Percentiles rank a stretch among this genome's conserved stretches.
Evolutionary conservation across 2,888 invertebrate species (phyloP).

Genomic region (Seira musarum): DNA sequence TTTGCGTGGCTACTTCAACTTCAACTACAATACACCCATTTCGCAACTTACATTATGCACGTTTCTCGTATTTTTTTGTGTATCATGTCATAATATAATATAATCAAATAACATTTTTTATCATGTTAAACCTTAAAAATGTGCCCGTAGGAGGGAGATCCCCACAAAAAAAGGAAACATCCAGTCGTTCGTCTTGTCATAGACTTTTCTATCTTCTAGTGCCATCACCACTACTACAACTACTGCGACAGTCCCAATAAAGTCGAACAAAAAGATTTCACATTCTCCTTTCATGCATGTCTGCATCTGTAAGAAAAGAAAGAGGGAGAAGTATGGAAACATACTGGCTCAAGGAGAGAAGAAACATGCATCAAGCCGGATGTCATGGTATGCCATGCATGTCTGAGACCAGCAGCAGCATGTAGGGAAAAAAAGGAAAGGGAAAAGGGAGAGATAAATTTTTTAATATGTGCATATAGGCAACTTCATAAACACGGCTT

Average conservation of each 20-base stretch:
- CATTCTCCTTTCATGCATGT: conserved; percentile 25
- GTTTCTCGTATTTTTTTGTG: neutral
- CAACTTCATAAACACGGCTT: conserved; percentile 24
- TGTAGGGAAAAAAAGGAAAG: conserved; percentile 16
- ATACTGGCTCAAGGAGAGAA: no score
- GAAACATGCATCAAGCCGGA: conserved; percentile 52
- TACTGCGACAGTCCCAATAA: no score
- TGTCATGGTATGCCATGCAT: conserved; percentile 42
- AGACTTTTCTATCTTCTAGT: no score
- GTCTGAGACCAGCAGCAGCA: neutral
- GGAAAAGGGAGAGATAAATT: neutral
- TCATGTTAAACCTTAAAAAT: neutral
- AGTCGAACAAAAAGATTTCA: no score
- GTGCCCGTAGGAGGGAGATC: no score
- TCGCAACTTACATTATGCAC: conserved; percentile 12
- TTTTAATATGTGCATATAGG: neutral
- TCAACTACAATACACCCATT: conserved; percentile 20
- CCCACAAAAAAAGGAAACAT: no score
- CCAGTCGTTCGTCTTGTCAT: no score
- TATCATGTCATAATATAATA: no score
- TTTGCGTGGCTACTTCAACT: conserved; percentile 21
- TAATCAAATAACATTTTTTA: neutral
- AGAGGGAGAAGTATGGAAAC: no score
- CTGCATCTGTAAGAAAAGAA: neutral
- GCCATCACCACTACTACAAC: no score